Evolutionary conservation across 2,797 vertebrate genomes (phyloP).

Genomic region (Helostoma temminkii): DNA sequence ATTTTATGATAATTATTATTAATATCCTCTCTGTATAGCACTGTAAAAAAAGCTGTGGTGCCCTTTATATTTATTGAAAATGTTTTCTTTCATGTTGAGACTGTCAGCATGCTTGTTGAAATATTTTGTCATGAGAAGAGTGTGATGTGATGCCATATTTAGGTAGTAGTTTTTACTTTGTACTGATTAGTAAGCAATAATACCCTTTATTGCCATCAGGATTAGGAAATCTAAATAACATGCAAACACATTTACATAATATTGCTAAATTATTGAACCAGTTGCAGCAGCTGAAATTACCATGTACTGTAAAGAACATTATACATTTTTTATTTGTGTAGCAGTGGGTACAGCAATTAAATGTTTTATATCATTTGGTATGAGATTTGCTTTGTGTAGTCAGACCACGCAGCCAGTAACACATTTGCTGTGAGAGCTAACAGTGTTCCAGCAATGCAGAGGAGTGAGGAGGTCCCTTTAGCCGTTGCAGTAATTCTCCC

Average conservation of each 20-base stretch:
- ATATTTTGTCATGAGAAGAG: constrained; percentile 7
- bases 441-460: constrained; percentile 65
- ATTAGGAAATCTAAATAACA: not conserved
- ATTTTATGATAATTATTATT: too few relatives aligned
- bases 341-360: constrained; percentile 19
- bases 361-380: constrained; percentile 10
- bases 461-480: constrained; percentile 62
- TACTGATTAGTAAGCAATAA: constrained; percentile 27
- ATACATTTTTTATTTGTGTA: not conserved
- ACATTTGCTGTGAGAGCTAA: constrained; percentile 38
- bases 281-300: not conserved
- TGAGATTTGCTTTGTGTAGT: constrained; percentile 22
- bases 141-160: constrained; percentile 15
- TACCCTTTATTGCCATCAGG: constrained; percentile 2
- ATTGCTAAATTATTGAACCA: not conserved
- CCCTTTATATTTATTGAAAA: too few relatives aligned
- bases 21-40: too few relatives aligned
- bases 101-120: not conserved
- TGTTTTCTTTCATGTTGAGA: too few relatives aligned
- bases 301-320: too few relatives aligned
- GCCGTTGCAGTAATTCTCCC: constrained; percentile 57
- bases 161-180: constrained; percentile 22
- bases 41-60: too few relatives aligned
- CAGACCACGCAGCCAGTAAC: constrained; percentile 42
- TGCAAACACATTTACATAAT: constrained; percentile 1